Evolutionary conservation across 2,113 vertebrate genomes (phyloP).

Genomic region (Salvelinus sp.): DNA sequence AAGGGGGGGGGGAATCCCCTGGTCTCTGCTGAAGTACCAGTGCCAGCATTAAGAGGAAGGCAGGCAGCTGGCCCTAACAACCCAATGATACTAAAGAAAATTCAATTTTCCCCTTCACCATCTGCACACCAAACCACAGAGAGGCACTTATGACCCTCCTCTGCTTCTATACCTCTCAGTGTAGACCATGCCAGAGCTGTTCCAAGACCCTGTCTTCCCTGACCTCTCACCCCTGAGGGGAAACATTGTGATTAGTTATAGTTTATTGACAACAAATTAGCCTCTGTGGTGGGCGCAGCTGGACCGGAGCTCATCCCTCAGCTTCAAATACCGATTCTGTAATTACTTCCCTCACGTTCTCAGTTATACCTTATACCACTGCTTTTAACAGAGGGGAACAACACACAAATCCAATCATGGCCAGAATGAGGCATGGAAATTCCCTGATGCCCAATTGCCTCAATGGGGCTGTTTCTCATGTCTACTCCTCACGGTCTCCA

Average conservation of each 20-base stretch:
- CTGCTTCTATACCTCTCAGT: background rate
- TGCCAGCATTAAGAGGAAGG: constrained; percentile 43
- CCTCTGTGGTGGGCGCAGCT: constrained; percentile 38
- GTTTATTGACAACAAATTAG: constrained; percentile 56
- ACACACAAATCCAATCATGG: constrained; percentile 33
- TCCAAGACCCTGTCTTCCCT: constrained; percentile 22
- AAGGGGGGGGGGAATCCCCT: constrained; percentile 3
- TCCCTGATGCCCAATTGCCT: constrained; percentile 5
- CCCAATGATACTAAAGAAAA: constrained; percentile 58
- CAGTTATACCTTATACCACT: constrained; percentile 10
- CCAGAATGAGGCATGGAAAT: constrained; percentile 6
- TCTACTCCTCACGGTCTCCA: background rate
- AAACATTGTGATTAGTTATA: constrained; percentile 39
- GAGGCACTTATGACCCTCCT: constrained; percentile 48
- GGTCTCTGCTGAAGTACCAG: constrained; percentile 15
- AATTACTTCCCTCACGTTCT: constrained; percentile 33
- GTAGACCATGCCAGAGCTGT: constrained; percentile 4
- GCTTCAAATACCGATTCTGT: constrained; percentile 32
- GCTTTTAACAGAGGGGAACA: constrained; percentile 12
- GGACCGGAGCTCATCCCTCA: constrained; percentile 23
- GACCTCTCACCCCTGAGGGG: constrained; percentile 36
- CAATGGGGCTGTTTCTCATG: constrained; percentile 10
- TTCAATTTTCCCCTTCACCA: constrained; percentile 65
- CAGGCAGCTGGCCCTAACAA: constrained; percentile 63
- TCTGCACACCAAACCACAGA: constrained; percentile 68